Evolutionary conservation across 2,113 vertebrate species (phyloP), one percentile per base, ranked within the genome.

Genomic region (Trichechus manatus): DNA sequence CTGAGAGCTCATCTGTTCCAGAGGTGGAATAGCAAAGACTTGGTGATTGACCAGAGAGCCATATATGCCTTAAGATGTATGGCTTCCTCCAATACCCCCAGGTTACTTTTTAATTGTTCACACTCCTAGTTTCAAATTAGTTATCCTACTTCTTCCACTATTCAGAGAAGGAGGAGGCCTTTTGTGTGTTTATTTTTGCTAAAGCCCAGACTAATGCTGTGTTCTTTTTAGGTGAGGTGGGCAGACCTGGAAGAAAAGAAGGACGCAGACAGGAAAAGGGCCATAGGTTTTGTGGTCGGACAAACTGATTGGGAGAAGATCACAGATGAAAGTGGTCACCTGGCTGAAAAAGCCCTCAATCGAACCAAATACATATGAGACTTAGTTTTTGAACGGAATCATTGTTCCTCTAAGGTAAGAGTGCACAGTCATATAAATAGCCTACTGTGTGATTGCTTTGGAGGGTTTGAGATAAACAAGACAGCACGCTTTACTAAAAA

Each of bases 261-360:
- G 97, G 99, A 99, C 27, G 99, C 99, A 20, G 99, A 99, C 98
- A 98, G 99, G 92, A 99, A 99, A 97, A 99, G 99, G 44, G 99
- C 99, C 42, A 99, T 99, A 39, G 99, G 99, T 96, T 99, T 99
- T 99, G 99, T 99, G 95, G 99, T 99, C 97, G 99, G 99, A 98
- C 99, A 99, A 96, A 99, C 99, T 0, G 99, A 99, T 90, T 99
- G 99, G 99, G 99, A 99, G 98, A 99, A 99, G 98, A 99, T 99
- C 98, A 99, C 99, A 50, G 99, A 99, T 93, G 99, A 99, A 99
- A 99, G 99, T 36, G 99, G 99, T 72, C 99, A 99, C 97, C 98
- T 99, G 97, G 99, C 99, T 47, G 99, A 99, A 98, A 99, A 98
- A 99, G 99, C 99, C 98, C 99, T 99, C 95, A 99, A 99, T 98